Conservation (phyloP, 2,888 invertebrate genomes). For the Glyphotaelius pellucidus region DNA sequence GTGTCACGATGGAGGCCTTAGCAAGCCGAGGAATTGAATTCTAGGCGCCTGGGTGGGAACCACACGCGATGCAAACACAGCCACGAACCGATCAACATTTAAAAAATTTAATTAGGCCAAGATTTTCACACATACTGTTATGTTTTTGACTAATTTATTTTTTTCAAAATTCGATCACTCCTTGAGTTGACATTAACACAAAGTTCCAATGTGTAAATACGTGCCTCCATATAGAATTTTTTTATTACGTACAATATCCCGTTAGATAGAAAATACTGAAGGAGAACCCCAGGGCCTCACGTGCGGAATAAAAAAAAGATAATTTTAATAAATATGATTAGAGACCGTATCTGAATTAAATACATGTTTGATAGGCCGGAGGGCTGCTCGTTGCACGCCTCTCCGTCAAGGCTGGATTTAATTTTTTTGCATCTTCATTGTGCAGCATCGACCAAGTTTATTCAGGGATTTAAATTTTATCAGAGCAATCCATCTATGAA, state of each 20-base stretch:
- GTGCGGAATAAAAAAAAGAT: neutral
- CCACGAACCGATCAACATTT: no score
- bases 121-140: no score
- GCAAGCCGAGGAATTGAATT: no score
- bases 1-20: no score
- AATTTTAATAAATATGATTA: neutral
- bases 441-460: no score
- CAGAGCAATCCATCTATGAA: neutral
- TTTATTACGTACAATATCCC: neutral
- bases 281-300: neutral
- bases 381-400: neutral
- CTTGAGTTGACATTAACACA: no score
- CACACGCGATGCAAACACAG: no score
- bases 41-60: no score
- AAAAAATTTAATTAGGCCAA: no score
- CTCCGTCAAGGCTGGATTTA: neutral
- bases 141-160: no score
- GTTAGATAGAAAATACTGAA: neutral
- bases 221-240: neutral
- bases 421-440: neutral
- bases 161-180: no score
- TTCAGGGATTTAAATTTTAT: no score
- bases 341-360: neutral
- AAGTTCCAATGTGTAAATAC: neutral
- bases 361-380: neutral